Conservation (phyloP, 2,113 vertebrate species). For the Leptodactylus fuscus region DNA sequence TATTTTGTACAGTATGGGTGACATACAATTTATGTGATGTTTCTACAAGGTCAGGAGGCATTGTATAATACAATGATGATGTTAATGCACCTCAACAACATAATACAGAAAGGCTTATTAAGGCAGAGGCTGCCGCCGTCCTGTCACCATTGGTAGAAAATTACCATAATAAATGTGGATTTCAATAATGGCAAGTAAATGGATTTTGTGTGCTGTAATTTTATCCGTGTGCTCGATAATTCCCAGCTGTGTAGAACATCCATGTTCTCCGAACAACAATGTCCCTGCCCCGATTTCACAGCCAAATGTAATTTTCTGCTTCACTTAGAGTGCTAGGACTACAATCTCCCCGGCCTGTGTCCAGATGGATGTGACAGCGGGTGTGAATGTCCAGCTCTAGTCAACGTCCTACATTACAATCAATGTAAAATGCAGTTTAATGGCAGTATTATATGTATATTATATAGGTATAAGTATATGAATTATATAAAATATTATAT, state of each 20-base stretch:
- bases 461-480: too few relatives aligned
- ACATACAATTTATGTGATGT: too few relatives aligned
- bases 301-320: slow-evolving; percentile 48
- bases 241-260: not conserved
- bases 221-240: slow-evolving; percentile 12
- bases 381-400: slow-evolving; percentile 3
- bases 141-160: not conserved
- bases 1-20: too few relatives aligned
- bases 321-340: slow-evolving; percentile 4
- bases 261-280: not conserved
- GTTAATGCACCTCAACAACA: not conserved
- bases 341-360: not conserved
- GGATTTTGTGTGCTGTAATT: slow-evolving; percentile 10
- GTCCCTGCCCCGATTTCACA: slow-evolving; percentile 36
- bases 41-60: too few relatives aligned
- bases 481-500: too few relatives aligned
- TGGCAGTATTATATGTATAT: too few relatives aligned
- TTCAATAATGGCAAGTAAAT: slow-evolving; percentile 1
- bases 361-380: not conserved
- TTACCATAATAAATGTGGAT: slow-evolving; percentile 16
- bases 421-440: not conserved
- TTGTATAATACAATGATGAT: not conserved
- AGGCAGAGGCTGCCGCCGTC: not conserved
- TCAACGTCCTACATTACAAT: not conserved
- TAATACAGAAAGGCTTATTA: not conserved